phyloP scores from a whole-genome alignment of 2,113 vertebrate genomes.

The Phasianus colchicus region DNA sequence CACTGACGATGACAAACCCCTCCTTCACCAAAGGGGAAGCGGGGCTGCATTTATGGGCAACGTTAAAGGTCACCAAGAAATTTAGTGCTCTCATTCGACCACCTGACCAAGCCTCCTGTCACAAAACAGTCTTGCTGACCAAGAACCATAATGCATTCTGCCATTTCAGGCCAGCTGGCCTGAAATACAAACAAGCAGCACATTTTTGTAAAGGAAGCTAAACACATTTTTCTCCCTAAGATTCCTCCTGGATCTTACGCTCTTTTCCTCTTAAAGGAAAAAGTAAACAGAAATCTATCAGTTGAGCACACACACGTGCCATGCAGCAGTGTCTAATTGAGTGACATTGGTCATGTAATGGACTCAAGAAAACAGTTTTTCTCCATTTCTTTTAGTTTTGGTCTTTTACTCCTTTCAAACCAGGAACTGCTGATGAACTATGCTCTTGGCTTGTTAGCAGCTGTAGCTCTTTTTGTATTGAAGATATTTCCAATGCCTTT shows the following conservation, averaged over 20 bases:
- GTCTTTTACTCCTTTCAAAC: not conserved
- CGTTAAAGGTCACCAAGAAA: constrained; percentile 49
- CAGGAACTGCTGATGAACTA: not conserved
- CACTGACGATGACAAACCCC: constrained; percentile 16
- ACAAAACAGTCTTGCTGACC: not conserved
- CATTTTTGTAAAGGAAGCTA: not conserved
- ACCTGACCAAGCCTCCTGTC: not conserved
- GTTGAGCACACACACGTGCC: constrained; percentile 29
- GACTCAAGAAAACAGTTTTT: not conserved
- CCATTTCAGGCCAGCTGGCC: not conserved
- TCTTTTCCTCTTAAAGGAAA: not conserved
- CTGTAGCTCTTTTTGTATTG: not conserved
- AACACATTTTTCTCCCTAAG: not conserved
- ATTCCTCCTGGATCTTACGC: not conserved
- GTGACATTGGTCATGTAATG: not conserved
- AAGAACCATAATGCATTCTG: not conserved
- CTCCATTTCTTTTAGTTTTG: not conserved
- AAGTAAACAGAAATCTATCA: constrained; percentile 21
- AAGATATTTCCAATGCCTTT: not conserved
- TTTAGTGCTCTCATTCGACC: not conserved
- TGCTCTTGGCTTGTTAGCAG: too few relatives aligned
- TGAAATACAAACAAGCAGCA: not conserved
- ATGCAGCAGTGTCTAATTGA: not conserved
- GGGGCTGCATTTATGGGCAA: constrained; percentile 34
- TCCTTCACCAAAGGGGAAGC: constrained; percentile 32